Base-by-base conservation (phyloP, 2,888 invertebrate genomes). In the Leucophenga montana region DNA sequence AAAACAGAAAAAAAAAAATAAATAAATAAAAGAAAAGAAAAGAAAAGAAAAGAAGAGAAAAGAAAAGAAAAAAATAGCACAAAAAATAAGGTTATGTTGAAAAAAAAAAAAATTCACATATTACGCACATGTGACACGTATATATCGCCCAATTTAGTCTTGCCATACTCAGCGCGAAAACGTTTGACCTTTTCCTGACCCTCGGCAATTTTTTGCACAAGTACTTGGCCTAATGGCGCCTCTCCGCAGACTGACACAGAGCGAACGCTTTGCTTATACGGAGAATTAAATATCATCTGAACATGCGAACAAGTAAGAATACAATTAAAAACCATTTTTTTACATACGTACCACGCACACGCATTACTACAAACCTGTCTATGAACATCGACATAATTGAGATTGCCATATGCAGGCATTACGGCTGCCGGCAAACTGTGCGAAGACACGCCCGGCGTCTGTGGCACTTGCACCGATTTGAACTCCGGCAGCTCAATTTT, bases 151-250 rank as follows among this genome's bases (percentile, higher is more conserved):
- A 64, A 46, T 48, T 64, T 64, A 9, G 48, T 64, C n/a, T 48
- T 39, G 22, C 62, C 62, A 64, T 64, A 64, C n/a, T 64, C 62
- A 8, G 62, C 62, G 13, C 62, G 62, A 64, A 64, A 64, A 22
- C 20, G 48, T 27, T 48, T 46, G 1, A 48, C 62, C 14, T 22
- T 64, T 8, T 64, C 62, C 18, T n/a, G 46, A 13, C 3, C 27
- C n/a, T 64, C 62, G 14, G 62, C 48, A 16, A 64, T 22, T 22
- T 48, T 64, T 6, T 16, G 13, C 22, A n/a, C 11, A 4, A 64
- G 22, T 8, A 64, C 62, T 16, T 39, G 31, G 9, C 33, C 9
- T 14, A 61, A 11, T 3, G 16, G 16, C 16, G 13, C 18, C 5
- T 22, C 62, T 1, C 16, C n/a, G 20, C 14, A 4, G 18, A 46